Percentiles rank a stretch among this genome's conserved stretches.
Evolutionary conservation across 2,888 invertebrate genomes (phyloP).

Genomic region (Phengaris arion): DNA sequence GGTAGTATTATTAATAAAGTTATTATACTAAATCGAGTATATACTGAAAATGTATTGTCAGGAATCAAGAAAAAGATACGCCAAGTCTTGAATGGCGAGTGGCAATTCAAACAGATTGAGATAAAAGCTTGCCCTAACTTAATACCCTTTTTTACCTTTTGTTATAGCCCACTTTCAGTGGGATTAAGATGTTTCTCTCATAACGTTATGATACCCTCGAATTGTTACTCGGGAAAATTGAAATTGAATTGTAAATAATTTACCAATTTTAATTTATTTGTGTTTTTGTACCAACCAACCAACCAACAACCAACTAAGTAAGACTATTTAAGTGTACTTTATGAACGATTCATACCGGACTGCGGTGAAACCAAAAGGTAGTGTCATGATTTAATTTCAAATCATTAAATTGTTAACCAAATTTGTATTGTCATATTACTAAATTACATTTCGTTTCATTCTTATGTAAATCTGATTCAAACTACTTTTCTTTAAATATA

Average conservation of each 20-base stretch:
- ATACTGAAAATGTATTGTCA: not conserved
- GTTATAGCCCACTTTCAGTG: slow-evolving; percentile 5
- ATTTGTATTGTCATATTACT: too few species aligned
- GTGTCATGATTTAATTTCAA: too few species aligned
- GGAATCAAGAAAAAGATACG: slow-evolving; percentile 4
- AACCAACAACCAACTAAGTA: too few species aligned
- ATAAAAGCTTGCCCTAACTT: slow-evolving; percentile 23
- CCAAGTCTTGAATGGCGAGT: slow-evolving; percentile 20
- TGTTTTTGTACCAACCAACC: not conserved
- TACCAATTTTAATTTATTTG: not conserved
- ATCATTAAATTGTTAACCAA: too few species aligned
- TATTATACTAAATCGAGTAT: not conserved
- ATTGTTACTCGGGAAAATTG: not conserved
- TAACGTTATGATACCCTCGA: slow-evolving; percentile 1
- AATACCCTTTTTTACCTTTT: slow-evolving; percentile 26
- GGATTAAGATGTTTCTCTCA: slow-evolving; percentile 24
- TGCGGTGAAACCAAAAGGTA: too few species aligned
- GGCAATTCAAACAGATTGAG: slow-evolving; percentile 24
- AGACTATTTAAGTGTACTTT: too few species aligned
- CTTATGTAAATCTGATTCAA: too few species aligned
- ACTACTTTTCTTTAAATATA: too few species aligned
- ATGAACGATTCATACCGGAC: too few species aligned
- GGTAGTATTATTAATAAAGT: not conserved
- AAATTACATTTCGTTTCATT: too few species aligned
- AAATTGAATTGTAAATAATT: not conserved